Percentiles rank a stretch among this genome's conserved stretches.
Evolutionary conservation across 2,113 vertebrate genomes (phyloP).

Genomic region (Odontophorus gujanensis): DNA sequence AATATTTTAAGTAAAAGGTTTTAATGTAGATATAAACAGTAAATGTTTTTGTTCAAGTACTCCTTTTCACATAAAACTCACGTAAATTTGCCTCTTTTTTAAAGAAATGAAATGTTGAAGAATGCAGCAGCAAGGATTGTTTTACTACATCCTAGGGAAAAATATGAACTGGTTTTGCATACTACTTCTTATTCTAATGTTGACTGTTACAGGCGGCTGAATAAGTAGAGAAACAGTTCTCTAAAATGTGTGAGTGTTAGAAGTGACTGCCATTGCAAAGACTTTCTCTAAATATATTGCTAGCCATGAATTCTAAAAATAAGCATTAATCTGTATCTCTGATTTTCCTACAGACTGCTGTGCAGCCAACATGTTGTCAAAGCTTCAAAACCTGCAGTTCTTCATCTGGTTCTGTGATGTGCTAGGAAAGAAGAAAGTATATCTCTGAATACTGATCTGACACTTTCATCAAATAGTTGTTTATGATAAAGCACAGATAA

Average conservation of each 20-base stretch:
- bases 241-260: not conserved
- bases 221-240: not conserved
- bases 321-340: conserved; percentile 18
- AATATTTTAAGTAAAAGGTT: not conserved
- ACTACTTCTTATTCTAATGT: not conserved
- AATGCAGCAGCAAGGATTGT: not conserved
- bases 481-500: conserved; percentile 12
- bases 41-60: not conserved
- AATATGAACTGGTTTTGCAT: not conserved
- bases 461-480: conserved; percentile 19
- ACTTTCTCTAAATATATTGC: not conserved
- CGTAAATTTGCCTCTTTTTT: not conserved
- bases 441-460: not conserved
- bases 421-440: conserved; percentile 12
- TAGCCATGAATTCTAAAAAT: conserved; percentile 28
- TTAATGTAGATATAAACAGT: not conserved
- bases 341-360: not conserved
- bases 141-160: not conserved
- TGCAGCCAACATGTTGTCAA: conserved; percentile 13
- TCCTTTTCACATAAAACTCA: not conserved
- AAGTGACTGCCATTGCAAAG: conserved; percentile 45
- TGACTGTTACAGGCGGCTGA: not conserved
- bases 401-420: not conserved
- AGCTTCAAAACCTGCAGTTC: conserved; percentile 14
- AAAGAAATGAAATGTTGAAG: fast-evolving